A percentile compares a stretch with the other conserved stretches of the same genome.
Evolutionary conservation across 2,113 vertebrate species (phyloP).

Genomic region (crab-eating macaque (Macaca fascicularis)): T2T-MFA8v1.1 NC_088387.1:57968001-57968500

Average conservation of each 20-base stretch:
- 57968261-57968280: neutral
- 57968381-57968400: neutral
- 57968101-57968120: no score
- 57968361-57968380: neutral
- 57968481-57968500: constrained; percentile 29
- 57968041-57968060: no score
- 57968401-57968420: neutral
- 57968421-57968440: neutral
- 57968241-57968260: neutral
- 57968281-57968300: neutral
- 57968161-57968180: no score
- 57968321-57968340: neutral
- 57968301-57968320: neutral
- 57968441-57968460: neutral
- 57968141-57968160: no score
- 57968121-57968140: no score
- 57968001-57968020: no score
- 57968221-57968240: neutral
- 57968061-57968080: no score
- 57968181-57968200: neutral
- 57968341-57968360: neutral
- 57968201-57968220: neutral
- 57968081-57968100: no score
- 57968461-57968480: neutral
- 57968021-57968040: no score